Percentiles rank a stretch among this genome's conserved stretches.
phyloP scores from a whole-genome alignment of 2,113 vertebrate genomes.

The Vidua macroura region DNA sequence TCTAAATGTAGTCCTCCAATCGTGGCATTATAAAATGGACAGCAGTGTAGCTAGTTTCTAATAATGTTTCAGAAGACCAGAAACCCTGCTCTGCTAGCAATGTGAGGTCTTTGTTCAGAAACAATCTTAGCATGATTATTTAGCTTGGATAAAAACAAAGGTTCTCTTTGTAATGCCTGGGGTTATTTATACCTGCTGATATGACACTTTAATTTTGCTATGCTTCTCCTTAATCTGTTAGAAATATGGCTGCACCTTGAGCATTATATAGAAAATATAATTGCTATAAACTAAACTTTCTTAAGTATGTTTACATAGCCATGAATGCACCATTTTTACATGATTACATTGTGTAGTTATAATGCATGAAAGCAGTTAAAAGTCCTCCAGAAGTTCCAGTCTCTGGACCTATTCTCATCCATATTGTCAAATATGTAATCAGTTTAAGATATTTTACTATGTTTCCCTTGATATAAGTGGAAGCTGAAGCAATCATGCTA shows the following conservation, averaged over 20 bases:
- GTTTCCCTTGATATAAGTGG: slow-evolving; percentile 68
- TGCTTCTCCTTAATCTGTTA: neutral
- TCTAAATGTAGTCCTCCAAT: neutral
- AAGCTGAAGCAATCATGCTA: slow-evolving; percentile 71
- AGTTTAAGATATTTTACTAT: slow-evolving; percentile 67
- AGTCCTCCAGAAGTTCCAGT: slow-evolving; percentile 30
- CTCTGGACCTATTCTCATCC: slow-evolving; percentile 51
- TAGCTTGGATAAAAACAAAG: neutral
- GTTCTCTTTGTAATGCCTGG: neutral
- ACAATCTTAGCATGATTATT: neutral
- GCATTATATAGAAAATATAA: slow-evolving; percentile 11
- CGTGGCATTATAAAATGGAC: neutral
- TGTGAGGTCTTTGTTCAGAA: neutral
- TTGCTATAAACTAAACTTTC: slow-evolving; percentile 39
- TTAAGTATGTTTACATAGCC: slow-evolving; percentile 30
- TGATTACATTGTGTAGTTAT: slow-evolving; percentile 14
- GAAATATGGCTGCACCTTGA: slow-evolving; percentile 14
- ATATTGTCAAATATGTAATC: slow-evolving; percentile 63
- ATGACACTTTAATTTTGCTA: slow-evolving; percentile 39
- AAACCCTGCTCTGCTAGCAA: neutral
- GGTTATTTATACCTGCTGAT: neutral
- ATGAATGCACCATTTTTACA: neutral
- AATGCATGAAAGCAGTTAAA: slow-evolving; percentile 40
- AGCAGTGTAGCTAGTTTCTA: neutral
- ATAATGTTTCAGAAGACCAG: neutral